phyloP scores from a whole-genome alignment of 2,888 invertebrate species.

The Athalia circularis region DNA sequence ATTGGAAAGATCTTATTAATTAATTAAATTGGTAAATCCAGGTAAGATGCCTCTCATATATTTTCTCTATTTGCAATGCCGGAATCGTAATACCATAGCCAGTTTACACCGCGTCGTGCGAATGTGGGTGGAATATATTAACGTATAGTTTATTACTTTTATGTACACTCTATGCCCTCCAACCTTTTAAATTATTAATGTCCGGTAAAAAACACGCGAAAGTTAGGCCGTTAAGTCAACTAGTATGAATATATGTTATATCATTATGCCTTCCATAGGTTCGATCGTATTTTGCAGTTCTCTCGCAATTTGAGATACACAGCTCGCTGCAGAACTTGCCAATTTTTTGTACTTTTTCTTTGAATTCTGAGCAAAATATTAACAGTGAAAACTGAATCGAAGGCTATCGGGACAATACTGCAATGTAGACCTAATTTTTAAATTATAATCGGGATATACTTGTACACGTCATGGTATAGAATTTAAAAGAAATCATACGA shows the following conservation, averaged over 20 bases:
- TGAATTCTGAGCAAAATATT: neutral
- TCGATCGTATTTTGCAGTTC: slow-evolving; percentile 23
- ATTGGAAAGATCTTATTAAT: no score
- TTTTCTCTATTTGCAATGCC: no score
- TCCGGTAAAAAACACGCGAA: slow-evolving; percentile 26
- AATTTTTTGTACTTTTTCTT: neutral
- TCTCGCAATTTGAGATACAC: neutral
- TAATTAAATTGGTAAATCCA: no score
- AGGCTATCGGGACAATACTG: slow-evolving; percentile 63
- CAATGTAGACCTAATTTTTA: slow-evolving; percentile 59
- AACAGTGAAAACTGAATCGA: slow-evolving; percentile 54
- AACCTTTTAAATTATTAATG: slow-evolving; percentile 33
- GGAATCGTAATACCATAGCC: neutral
- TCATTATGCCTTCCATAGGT: neutral
- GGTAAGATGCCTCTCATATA: no score
- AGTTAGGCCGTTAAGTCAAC: slow-evolving; percentile 19
- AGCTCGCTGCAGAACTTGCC: neutral
- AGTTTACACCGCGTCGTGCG: neutral
- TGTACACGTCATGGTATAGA: slow-evolving; percentile 38
- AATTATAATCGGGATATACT: slow-evolving; percentile 54
- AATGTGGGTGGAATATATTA: slow-evolving; percentile 22
- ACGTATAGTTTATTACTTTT: slow-evolving; percentile 13
- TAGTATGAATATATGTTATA: neutral
- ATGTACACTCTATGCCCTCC: slow-evolving; percentile 15
- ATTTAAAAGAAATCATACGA: slow-evolving; percentile 40